Evolutionary conservation across 2,888 invertebrate species (phyloP).

Genomic region (Stramonita haemastoma): DNA sequence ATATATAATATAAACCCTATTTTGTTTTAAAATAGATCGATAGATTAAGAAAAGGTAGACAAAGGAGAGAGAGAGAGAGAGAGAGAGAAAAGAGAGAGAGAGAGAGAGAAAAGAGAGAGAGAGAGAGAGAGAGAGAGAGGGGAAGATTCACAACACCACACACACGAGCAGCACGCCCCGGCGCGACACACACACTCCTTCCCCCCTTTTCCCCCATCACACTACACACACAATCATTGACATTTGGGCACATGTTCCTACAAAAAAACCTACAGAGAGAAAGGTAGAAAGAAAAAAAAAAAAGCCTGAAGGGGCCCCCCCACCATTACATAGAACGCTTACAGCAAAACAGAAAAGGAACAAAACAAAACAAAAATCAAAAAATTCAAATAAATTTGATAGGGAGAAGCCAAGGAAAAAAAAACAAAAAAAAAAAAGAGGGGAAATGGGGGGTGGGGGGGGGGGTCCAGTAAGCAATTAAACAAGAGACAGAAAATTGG

Average conservation of each 20-base stretch:
- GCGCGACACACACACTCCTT: not conserved
- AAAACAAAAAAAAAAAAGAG: not conserved
- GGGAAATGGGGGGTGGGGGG: not conserved
- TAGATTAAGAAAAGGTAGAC: too few relatives aligned
- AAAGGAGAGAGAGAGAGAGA: too few relatives aligned
- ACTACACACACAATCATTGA: too few relatives aligned
- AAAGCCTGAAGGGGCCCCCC: not conserved
- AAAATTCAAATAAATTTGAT: too few relatives aligned
- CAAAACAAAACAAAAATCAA: too few relatives aligned
- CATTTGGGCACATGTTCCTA: too few relatives aligned
- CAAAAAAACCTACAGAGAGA: not conserved
- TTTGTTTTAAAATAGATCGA: too few relatives aligned
- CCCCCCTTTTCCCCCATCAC: too few relatives aligned
- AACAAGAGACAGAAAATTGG: slow-evolving; percentile 34
- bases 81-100: not conserved
- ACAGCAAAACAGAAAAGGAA: not conserved
- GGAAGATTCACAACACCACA: not conserved
- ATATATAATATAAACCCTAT: too few relatives aligned
- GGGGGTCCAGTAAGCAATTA: slow-evolving; percentile 26
- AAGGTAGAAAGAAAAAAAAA: too few relatives aligned
- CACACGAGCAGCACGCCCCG: not conserved
- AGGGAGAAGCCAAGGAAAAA: too few relatives aligned
- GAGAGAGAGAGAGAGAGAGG: not conserved
- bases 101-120: not conserved
- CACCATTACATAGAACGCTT: too few relatives aligned